These are phyloP conservation scores for Mormyrus proboscirostris DNA, from an alignment of 2,797 vertebrate species.

Conservation along the genomic window DNA sequence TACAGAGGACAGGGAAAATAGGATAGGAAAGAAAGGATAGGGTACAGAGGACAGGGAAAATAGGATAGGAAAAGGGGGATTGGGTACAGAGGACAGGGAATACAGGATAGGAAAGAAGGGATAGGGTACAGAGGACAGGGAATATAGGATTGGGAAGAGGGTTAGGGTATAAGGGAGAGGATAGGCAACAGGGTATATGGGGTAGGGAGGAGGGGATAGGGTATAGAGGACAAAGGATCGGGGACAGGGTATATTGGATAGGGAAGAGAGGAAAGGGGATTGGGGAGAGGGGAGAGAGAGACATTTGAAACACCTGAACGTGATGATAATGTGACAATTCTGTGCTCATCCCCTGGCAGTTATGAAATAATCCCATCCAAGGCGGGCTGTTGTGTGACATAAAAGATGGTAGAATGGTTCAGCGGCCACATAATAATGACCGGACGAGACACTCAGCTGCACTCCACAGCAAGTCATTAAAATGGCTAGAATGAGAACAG, in stretches of 20 bases:
- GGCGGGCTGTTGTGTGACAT: not conserved
- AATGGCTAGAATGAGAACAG: not conserved
- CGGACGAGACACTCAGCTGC: not conserved
- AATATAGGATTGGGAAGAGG: too few relatives aligned
- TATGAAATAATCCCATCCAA: not conserved
- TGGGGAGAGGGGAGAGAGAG: not conserved
- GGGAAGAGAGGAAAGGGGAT: not conserved
- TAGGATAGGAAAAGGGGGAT: not conserved
- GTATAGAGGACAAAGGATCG: not conserved
- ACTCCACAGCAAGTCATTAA: not conserved
- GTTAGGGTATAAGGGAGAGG: not conserved
- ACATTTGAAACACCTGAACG: not conserved
- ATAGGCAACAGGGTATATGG: not conserved
- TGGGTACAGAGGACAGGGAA: too few relatives aligned
- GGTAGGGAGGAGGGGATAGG: not conserved
- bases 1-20: not conserved
- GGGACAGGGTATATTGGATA: not conserved
- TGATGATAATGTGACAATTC: not conserved
- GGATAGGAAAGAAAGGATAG: too few relatives aligned
- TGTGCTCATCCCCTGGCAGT: not conserved
- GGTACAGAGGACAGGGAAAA: not conserved
- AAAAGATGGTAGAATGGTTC: not conserved
- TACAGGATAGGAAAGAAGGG: not conserved
- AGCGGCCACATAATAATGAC: not conserved
- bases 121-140: too few relatives aligned